A percentile compares a stretch with the other conserved stretches of the same genome.
Evolutionary conservation across 2,113 vertebrate species (phyloP).

Genomic region (Aldabrachelys gigantea): DNA sequence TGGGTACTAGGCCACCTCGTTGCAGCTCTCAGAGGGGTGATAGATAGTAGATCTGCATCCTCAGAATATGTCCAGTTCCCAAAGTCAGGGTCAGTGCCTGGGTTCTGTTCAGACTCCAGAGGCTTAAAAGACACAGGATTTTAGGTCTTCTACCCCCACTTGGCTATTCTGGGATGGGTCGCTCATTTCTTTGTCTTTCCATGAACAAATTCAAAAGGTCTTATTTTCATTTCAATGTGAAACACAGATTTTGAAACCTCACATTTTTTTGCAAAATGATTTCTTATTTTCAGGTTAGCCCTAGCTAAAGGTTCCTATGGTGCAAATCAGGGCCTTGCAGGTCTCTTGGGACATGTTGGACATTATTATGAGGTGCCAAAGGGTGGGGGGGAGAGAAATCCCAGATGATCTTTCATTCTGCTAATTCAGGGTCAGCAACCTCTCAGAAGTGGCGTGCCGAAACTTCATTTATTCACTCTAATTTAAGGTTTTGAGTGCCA

Average conservation of each 20-base stretch:
- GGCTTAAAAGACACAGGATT: not conserved
- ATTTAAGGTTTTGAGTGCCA: too few species aligned
- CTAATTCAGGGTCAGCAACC: not conserved
- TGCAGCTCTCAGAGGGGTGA: not conserved
- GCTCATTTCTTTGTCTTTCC: not conserved
- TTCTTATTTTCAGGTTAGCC: not conserved
- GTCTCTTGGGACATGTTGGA: not conserved
- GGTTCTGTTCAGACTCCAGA: not conserved
- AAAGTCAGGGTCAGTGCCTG: not conserved
- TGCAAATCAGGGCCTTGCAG: not conserved
- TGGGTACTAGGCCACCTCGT: not conserved
- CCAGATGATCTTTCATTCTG: not conserved
- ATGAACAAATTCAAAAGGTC: not conserved
- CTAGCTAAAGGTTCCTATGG: not conserved
- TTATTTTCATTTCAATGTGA: not conserved
- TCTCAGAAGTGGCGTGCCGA: too few species aligned
- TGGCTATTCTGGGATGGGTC: not conserved
- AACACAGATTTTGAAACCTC: not conserved
- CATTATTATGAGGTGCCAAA: not conserved
- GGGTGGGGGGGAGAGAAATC: not conserved
- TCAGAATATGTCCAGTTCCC: not conserved
- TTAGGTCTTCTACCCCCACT: not conserved
- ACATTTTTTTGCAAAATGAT: not conserved
- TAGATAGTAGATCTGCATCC: not conserved
- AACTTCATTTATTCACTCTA: too few species aligned